Evolutionary conservation across 2,888 invertebrate species (phyloP), one percentile per base, ranked within the genome.

Genomic region (Seira musarum): DNA sequence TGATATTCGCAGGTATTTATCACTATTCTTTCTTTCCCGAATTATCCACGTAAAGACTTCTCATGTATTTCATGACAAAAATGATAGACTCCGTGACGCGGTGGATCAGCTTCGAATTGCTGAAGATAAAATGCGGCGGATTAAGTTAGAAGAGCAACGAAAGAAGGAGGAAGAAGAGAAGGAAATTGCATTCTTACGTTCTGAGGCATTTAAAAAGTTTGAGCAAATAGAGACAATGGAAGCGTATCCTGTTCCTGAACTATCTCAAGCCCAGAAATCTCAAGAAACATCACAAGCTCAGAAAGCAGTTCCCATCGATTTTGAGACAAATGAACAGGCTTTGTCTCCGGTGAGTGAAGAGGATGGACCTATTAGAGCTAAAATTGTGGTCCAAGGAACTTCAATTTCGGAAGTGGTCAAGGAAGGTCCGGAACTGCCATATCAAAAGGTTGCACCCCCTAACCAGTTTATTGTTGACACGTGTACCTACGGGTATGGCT

Each of bases 71-170:
- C n/a, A 8, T n/a, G n/a, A n/a, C n/a, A n/a, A n/a, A n/a, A n/a
- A n/a, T n/a, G n/a, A n/a, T 46, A 85, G 86, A n/a, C 84, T 85
- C 35, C 80, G 86, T 15, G 85, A 87, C 64, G 79, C 85, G 1
- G 40, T 86, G n/a, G 85, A 85, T 57, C 77, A 85, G n/a, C 73
- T 85, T 35, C 75, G 77, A 21, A 74, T 83, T 17, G 69, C 84
- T 5, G 79, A 85, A 72, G 83, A 82, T 24, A 35, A 80, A 53
- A 79, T 85, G 67, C 70, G 64, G 0, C 76, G 80, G 35, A 53
- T 70, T 15, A 80, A 75, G 10, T 40, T 25, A 0, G 83, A 80
- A 57, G 78, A 73, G 25, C 19, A 77, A 40, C 17, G 75, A 10
- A 80, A 73, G 19, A 80, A 82, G 64, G 83, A 83, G 10, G 82